Percentiles rank a stretch among this genome's conserved stretches.
Evolutionary conservation across 2,888 invertebrate genomes (phyloP).

Genomic region (Sminthurinus aureus): DNA sequence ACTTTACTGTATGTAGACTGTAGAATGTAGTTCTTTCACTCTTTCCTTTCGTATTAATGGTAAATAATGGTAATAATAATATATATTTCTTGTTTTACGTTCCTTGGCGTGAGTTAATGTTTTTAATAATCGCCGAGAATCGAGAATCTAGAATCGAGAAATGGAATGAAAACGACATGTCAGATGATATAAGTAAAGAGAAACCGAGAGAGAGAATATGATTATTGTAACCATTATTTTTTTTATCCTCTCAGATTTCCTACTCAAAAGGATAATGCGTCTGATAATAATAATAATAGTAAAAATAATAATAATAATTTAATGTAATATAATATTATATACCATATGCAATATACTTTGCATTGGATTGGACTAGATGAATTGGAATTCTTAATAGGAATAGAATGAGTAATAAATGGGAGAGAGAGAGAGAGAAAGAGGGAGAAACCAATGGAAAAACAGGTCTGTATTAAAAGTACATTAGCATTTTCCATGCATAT

Average conservation of each 20-base stretch:
- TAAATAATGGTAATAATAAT: background rate
- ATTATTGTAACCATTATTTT: background rate
- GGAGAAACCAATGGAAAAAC: conserved; percentile 39
- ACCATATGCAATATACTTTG: too few relatives aligned
- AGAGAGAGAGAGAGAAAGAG: background rate
- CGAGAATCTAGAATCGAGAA: conserved; percentile 12
- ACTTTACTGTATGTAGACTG: too few relatives aligned
- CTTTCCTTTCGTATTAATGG: background rate
- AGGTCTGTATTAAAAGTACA: conserved; percentile 54
- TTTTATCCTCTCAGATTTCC: background rate
- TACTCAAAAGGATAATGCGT: background rate
- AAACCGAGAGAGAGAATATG: conserved; percentile 5
- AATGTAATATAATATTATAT: background rate
- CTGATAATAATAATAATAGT: background rate
- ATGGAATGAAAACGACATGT: conserved; percentile 14
- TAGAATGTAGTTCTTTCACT: background rate
- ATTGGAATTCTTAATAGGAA: conserved; percentile 36
- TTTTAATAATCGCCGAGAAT: background rate
- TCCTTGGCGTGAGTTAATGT: conserved; percentile 31
- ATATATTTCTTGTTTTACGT: background rate
- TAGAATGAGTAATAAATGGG: background rate
- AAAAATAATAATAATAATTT: background rate
- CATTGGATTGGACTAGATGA: conserved; percentile 32
- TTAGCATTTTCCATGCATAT: conserved; percentile 60
- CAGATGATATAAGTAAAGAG: conserved; percentile 2